A percentile compares a stretch with the other conserved stretches of the same genome.
Conservation (phyloP, 1,140 invertebrate species). For the Harlomillsia oculata region DNA sequence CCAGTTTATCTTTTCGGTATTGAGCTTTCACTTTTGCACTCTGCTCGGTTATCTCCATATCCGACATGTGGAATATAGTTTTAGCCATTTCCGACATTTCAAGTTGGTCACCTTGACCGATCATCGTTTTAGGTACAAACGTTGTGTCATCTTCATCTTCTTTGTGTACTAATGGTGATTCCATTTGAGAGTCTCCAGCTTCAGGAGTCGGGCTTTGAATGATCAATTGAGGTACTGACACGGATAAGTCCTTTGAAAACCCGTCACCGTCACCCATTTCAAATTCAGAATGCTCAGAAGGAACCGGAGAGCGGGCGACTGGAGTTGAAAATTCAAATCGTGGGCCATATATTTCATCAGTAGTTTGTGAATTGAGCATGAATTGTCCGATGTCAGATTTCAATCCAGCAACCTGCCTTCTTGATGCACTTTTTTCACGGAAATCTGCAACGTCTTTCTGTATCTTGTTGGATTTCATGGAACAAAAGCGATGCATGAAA, state of each 20-base stretch:
- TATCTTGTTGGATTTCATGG: constrained; percentile 17
- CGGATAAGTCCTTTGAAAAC: background rate
- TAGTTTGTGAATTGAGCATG: background rate
- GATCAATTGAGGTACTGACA: background rate
- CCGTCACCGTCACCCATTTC: background rate
- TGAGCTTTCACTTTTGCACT: background rate
- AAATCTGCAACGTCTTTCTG: background rate
- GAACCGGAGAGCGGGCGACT: background rate
- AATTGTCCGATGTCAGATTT: background rate
- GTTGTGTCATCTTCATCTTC: background rate
- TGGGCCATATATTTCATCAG: background rate
- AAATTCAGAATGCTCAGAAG: background rate
- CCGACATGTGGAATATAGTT: constrained; percentile 17
- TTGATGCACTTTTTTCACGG: background rate
- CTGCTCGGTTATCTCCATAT: background rate
- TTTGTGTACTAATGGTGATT: background rate
- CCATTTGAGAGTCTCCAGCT: background rate
- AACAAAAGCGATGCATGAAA: constrained; percentile 22
- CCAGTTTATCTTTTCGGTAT: background rate
- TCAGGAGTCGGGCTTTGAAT: background rate
- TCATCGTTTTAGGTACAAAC: too few relatives aligned
- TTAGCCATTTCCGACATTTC: constrained; percentile 25
- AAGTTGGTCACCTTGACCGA: too few relatives aligned
- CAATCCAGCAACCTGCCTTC: background rate
- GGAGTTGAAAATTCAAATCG: background rate